Conservation (phyloP, 2,888 invertebrate species). For the Cryptosula pallasiana region DNA sequence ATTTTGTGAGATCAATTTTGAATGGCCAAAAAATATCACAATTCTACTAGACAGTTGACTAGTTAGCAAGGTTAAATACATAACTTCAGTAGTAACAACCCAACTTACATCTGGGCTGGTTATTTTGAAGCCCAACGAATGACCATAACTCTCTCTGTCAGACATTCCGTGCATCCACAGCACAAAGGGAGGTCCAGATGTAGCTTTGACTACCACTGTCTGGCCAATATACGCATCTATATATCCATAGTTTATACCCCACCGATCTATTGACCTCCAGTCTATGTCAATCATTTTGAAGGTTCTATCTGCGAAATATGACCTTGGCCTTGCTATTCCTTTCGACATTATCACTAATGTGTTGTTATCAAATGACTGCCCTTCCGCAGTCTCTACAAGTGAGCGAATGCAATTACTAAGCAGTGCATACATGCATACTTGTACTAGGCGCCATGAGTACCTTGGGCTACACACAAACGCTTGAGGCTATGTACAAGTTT, state of each 20-base stretch:
- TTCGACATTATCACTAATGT: not conserved
- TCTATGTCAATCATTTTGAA: not conserved
- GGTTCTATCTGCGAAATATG: not conserved
- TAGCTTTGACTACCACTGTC: not conserved
- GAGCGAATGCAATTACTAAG: too few relatives aligned
- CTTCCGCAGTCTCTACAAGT: not conserved
- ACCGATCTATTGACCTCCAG: not conserved
- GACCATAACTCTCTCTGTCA: constrained; percentile 1
- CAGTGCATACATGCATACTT: too few relatives aligned
- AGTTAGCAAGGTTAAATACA: too few relatives aligned
- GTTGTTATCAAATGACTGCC: not conserved
- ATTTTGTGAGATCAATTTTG: too few relatives aligned
- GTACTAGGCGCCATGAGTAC: too few relatives aligned
- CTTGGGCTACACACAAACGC: too few relatives aligned
- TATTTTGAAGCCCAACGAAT: not conserved
- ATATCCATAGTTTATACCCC: not conserved
- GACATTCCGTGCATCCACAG: not conserved
- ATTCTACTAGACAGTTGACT: too few relatives aligned
- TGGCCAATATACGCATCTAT: not conserved
- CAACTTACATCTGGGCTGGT: constrained; percentile 5
- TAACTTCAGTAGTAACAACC: too few relatives aligned
- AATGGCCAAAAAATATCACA: too few relatives aligned
- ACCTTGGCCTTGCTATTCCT: not conserved
- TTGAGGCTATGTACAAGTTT: too few relatives aligned
- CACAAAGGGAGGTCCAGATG: not conserved